Evolutionary conservation across 2,113 vertebrate species (phyloP).

Genomic region (Mus spicilegus): DNA sequence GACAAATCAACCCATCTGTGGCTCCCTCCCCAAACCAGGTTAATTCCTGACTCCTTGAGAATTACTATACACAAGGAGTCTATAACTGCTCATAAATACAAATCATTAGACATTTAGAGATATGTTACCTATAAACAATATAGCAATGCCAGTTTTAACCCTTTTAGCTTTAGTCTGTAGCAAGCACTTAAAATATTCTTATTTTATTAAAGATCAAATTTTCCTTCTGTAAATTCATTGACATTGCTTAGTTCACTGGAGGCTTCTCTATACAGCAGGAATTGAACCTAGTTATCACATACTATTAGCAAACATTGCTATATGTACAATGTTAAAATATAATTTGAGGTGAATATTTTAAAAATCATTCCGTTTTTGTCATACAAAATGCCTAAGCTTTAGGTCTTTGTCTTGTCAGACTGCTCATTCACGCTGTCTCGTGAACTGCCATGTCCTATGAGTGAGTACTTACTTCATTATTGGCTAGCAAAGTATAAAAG

Average conservation of each 20-base stretch:
- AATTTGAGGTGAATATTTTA: not conserved
- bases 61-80: not conserved
- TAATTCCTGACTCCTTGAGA: not conserved
- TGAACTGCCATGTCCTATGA: not conserved
- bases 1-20: not conserved
- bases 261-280: not conserved
- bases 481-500: not conserved
- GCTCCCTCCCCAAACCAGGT: not conserved
- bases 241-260: not conserved
- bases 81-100: constrained; percentile 17
- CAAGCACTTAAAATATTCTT: not conserved
- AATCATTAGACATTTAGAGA: not conserved
- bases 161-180: not conserved
- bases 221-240: constrained; percentile 23
- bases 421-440: not conserved
- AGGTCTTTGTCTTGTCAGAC: not conserved
- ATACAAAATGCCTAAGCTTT: constrained; percentile 24
- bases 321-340: not conserved
- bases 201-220: not conserved
- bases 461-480: not conserved
- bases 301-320: not conserved
- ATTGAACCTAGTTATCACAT: not conserved
- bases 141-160: not conserved
- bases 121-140: constrained; percentile 10
- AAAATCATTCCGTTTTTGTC: not conserved